Base-by-base conservation (phyloP, 2,888 invertebrate species). In the Drosophila subquinaria region DNA sequence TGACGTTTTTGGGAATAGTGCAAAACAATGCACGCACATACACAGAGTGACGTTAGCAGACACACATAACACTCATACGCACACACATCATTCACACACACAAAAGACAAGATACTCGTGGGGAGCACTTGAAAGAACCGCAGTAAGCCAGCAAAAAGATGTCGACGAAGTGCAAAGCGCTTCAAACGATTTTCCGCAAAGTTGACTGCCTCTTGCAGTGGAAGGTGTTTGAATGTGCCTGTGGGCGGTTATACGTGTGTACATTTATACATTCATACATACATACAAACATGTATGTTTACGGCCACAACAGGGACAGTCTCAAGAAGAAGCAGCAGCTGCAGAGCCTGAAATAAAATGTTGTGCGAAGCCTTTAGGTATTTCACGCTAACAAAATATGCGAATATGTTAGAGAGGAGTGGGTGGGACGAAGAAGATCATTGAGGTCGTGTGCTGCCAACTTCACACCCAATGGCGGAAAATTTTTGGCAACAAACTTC, bases 151-250 rank as follows among this genome's bases (percentile, higher is more conserved):
- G 77, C 68, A 73, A 75, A 77, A 82, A 89, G 82, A 80, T 89
- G 85, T 87, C 85, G 88, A 85, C 82, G 84, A 88, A 86, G 88
- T 87, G 88, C 81, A 86, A 87, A 88, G 87, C 84, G 88, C 79
- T 86, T 86, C 87, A 88, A 87, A 88, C 86, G 88, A 87, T 87
- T 87, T 87, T 87, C 87, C 88, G 88, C 86, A 84, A 87, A 86
- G 86, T 88, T 87, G 84, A 82, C 88, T 87, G 84, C 85, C 75
- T 86, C 73, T 76, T 86, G 89, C 85, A 89, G 76, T 85, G 90
- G 90, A 85, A 85, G 84, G 84, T 85, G 84, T 85, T 75, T 56
- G 69, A 70, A 79, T 79, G 78, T 76, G 69, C 70, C 63, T 48
- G 52, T 68, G 65, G 51, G 56, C 53, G 76, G 47, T 45, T 68